Evolutionary conservation across 2,888 invertebrate genomes (phyloP).

Genomic region (Lissocephala sabroskyi): DNA sequence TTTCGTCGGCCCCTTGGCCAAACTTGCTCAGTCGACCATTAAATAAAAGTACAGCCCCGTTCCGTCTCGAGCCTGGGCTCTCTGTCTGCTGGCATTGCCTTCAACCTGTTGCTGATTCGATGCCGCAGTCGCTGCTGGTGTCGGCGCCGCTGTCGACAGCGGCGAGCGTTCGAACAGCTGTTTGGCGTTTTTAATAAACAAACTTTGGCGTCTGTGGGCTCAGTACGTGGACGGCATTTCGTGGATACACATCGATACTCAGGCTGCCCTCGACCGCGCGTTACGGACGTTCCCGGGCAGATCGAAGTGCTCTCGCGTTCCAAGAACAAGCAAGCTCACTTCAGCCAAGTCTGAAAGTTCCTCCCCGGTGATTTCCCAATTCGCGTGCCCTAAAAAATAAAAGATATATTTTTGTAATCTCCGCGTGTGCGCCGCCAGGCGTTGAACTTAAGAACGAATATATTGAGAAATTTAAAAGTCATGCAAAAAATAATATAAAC

Average conservation of each 20-base stretch:
- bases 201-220: constrained; percentile 31
- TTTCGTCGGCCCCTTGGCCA: constrained; percentile 5
- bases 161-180: constrained; percentile 38
- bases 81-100: constrained; percentile 3
- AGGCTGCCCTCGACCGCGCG: constrained; percentile 17
- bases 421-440: background rate
- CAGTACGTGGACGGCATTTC: constrained; percentile 48
- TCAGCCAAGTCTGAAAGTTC: too few species aligned
- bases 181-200: constrained; percentile 58
- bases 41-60: constrained; percentile 6
- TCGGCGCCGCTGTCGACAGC: constrained; percentile 13
- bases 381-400: too few species aligned
- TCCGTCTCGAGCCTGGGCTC: background rate
- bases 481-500: too few species aligned
- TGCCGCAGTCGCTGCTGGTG: constrained; percentile 6
- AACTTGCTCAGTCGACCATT: constrained; percentile 20
- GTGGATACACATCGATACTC: constrained; percentile 51
- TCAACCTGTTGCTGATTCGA: constrained; percentile 29
- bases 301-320: constrained; percentile 11
- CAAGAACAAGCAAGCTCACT: background rate
- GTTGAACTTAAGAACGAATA: background rate
- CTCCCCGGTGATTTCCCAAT: too few species aligned
- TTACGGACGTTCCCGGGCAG: constrained; percentile 40
- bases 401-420: constrained; percentile 1
- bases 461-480: too few species aligned